Percentiles rank a stretch among this genome's conserved stretches.
Evolutionary conservation across 2,797 vertebrate genomes (phyloP).

Genomic region (Astyanax mexicanus): DNA sequence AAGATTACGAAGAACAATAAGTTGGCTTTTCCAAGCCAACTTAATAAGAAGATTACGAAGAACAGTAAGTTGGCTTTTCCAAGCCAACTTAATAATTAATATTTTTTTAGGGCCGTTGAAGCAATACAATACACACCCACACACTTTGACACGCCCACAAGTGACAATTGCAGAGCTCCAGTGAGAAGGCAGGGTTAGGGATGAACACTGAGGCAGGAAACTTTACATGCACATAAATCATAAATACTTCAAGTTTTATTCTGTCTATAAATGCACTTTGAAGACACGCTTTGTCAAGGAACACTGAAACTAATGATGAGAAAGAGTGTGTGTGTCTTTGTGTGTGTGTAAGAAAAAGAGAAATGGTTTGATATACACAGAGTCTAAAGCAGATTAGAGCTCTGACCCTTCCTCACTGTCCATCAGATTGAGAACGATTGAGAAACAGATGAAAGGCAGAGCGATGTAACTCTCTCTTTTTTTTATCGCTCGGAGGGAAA

Average conservation of each 20-base stretch:
- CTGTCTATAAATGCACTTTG: slow-evolving; percentile 8
- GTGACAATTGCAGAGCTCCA: too few relatives aligned
- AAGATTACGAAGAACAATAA: too few relatives aligned
- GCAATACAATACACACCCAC: too few relatives aligned
- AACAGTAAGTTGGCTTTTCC: too few relatives aligned
- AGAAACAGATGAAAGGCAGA: slow-evolving; percentile 32
- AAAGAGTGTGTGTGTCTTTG: slow-evolving; percentile 48
- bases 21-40: too few relatives aligned
- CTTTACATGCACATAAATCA: not conserved
- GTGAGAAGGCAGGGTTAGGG: too few relatives aligned
- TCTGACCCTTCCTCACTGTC: slow-evolving; percentile 9
- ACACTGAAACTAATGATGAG: slow-evolving; percentile 20
- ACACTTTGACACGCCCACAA: too few relatives aligned
- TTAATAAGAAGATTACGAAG: too few relatives aligned
- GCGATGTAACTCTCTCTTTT: slow-evolving; percentile 26
- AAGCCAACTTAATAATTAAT: too few relatives aligned
- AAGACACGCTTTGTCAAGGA: not conserved
- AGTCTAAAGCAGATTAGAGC: slow-evolving; percentile 60
- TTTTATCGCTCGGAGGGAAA: slow-evolving; percentile 46
- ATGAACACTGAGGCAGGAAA: not conserved
- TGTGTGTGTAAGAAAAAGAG: slow-evolving; percentile 58
- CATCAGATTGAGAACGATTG: slow-evolving; percentile 8
- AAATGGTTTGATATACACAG: slow-evolving; percentile 58
- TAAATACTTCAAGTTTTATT: slow-evolving; percentile 11
- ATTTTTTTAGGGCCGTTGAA: too few relatives aligned